Base-by-base conservation (phyloP, 2,888 invertebrate genomes). In the Gandaritis pyraliata region DNA sequence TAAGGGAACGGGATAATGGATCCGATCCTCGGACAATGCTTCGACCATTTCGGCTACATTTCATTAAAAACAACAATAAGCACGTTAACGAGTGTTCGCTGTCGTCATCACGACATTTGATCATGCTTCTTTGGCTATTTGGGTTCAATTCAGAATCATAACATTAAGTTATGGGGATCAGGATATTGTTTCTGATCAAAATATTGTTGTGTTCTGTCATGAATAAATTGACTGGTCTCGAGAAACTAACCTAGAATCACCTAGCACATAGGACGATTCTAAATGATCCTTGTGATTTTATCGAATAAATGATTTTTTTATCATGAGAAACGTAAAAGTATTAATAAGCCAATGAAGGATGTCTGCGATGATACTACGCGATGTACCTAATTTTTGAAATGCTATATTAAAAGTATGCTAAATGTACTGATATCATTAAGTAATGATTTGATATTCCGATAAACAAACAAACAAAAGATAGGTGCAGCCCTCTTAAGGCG, bases 31-130 rank as follows among this genome's bases (percentile, higher is more conserved):
- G 83, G 84, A 88, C 87, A 86, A 86, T 80, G 85, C 82, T 79
- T 78, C 76, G 76, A 74, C 74, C 65, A 78, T 84, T 79, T 81
- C 77, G 82, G 81, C 81, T 82, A 82, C 82, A 83, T 86, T 82
- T 85, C 87, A 86, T 87, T 87, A 86, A 86, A 85, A 86, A 87
- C 88, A 85, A 86, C 87, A 87, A 87, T 87, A 83, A 82, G 76
- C 73, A 70, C 71, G 76, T 79, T 86, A 86, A 86, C 82, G 82
- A 79, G 74, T 78, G 81, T 75, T 75, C 62, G 67, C 10, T 11
- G 43, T 43, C 63, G 63, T 58, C 62, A 64, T 56, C 73, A 71
- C 70, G 59, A 66, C 72, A 71, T 81, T 75, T 76, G 79, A 79
- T 81, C 79, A 74, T 71, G 69, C 68, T 76, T 75, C 78, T 78